Conservation (phyloP, 2,113 vertebrate species). For the Notarius lentiginosus region DNA sequence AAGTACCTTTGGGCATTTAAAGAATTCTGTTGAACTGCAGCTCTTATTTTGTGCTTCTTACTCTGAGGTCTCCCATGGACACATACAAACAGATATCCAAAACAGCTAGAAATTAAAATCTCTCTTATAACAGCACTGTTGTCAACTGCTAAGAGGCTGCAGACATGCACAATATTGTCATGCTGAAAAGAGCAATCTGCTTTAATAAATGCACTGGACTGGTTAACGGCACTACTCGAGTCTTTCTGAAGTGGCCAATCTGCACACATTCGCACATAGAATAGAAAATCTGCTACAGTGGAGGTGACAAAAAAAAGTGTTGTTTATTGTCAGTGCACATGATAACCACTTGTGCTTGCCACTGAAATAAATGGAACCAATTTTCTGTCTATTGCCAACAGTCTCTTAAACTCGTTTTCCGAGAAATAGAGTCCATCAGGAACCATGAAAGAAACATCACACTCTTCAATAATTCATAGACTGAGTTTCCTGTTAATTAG, state of each 20-base stretch:
- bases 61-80: background rate
- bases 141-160: background rate
- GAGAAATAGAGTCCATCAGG: background rate
- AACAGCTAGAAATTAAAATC: constrained; percentile 5
- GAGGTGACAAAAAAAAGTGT: constrained; percentile 28
- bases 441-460: background rate
- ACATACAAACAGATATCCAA: background rate
- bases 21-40: background rate
- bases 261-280: constrained; percentile 38
- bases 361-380: constrained; percentile 34
- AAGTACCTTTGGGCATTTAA: background rate
- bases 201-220: constrained; percentile 20
- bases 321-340: constrained; percentile 34
- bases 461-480: background rate
- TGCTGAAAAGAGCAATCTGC: constrained; percentile 27
- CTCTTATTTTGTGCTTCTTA: background rate
- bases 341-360: constrained; percentile 33
- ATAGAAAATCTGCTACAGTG: constrained; percentile 35
- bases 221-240: constrained; percentile 19
- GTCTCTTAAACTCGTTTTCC: constrained; percentile 1
- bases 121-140: constrained; percentile 9
- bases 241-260: constrained; percentile 35
- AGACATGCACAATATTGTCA: constrained; percentile 11
- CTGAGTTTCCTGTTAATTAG: background rate
- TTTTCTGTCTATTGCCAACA: constrained; percentile 29